These are phyloP conservation scores for Typhlichthys eigenmanni DNA, from an alignment of 2,797 vertebrate genomes.

Conservation along the genomic window DNA sequence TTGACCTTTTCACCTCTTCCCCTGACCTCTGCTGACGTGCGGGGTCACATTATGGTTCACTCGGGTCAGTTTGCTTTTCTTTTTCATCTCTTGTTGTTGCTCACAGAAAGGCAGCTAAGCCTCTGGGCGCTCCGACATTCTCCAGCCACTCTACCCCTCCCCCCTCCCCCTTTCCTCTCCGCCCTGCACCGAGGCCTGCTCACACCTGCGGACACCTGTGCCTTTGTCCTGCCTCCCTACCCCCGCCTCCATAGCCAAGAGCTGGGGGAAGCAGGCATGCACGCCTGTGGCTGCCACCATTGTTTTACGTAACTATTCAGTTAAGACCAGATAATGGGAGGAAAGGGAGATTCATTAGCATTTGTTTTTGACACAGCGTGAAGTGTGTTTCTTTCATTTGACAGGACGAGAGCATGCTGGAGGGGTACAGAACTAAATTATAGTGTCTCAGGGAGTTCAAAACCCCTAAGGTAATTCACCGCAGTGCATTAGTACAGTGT, in stretches of 20 bases:
- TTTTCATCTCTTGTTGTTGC: constrained; percentile 58
- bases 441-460: constrained; percentile 7
- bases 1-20: constrained; percentile 66
- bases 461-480: constrained; percentile 4
- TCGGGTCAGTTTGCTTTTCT: constrained; percentile 48
- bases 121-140: constrained; percentile 56
- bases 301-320: constrained; percentile 50
- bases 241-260: constrained; percentile 30
- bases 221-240: constrained; percentile 67
- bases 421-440: neutral
- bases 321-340: constrained; percentile 56
- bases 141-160: constrained; percentile 30
- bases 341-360: constrained; percentile 53
- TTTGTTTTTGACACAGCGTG: constrained; percentile 39
- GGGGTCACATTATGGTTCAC: constrained; percentile 64
- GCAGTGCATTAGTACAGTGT: no score
- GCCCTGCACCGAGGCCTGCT: constrained; percentile 47
- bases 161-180: constrained; percentile 20
- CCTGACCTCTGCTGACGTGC: constrained; percentile 59
- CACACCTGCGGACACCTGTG: constrained; percentile 81
- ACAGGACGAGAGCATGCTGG: constrained; percentile 9
- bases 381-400: constrained; percentile 27
- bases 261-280: constrained; percentile 25
- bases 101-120: constrained; percentile 42
- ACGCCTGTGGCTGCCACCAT: constrained; percentile 63